Evolutionary conservation across 2,888 invertebrate genomes (phyloP).

Genomic region (Pyrocoelia pectoralis): DNA sequence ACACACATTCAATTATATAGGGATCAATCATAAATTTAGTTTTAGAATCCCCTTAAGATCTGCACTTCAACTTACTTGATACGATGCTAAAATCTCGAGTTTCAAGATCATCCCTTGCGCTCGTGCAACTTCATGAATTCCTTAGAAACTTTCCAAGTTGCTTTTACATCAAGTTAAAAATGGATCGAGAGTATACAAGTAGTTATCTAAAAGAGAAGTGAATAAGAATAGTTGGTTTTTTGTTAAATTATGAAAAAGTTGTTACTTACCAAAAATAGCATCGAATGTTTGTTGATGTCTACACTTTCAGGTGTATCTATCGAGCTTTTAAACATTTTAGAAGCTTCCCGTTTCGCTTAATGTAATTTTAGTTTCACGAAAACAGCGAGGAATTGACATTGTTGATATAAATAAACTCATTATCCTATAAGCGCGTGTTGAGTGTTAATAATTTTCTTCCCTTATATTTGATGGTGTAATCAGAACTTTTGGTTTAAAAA

Average conservation of each 20-base stretch:
- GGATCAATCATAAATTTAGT: slow-evolving; percentile 31
- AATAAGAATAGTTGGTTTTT: slow-evolving; percentile 27
- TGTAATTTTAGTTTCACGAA: no score
- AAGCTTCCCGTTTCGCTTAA: no score
- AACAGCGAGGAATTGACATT: no score
- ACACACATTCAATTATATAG: slow-evolving; percentile 35
- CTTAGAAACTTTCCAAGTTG: slow-evolving; percentile 30
- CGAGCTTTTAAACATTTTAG: no score
- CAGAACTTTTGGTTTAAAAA: no score
- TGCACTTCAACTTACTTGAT: slow-evolving; percentile 23
- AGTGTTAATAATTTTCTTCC: no score
- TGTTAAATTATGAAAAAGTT: no score
- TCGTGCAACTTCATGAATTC: slow-evolving; percentile 36
- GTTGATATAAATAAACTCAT: no score
- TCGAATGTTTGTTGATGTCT: background rate
- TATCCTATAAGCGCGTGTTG: no score
- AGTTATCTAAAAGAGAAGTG: slow-evolving; percentile 23
- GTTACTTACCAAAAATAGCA: no score
- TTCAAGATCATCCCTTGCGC: slow-evolving; percentile 34
- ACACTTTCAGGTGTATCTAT: background rate
- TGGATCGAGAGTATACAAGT: slow-evolving; percentile 31
- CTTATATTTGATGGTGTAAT: no score
- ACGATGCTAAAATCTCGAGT: slow-evolving; percentile 22
- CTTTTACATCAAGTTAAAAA: slow-evolving; percentile 35
- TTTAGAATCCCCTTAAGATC: slow-evolving; percentile 19